A percentile compares a stretch with the other conserved stretches of the same genome.
Evolutionary conservation across 2,888 invertebrate species (phyloP).

Genomic region (Tenthredo mesomela): DNA sequence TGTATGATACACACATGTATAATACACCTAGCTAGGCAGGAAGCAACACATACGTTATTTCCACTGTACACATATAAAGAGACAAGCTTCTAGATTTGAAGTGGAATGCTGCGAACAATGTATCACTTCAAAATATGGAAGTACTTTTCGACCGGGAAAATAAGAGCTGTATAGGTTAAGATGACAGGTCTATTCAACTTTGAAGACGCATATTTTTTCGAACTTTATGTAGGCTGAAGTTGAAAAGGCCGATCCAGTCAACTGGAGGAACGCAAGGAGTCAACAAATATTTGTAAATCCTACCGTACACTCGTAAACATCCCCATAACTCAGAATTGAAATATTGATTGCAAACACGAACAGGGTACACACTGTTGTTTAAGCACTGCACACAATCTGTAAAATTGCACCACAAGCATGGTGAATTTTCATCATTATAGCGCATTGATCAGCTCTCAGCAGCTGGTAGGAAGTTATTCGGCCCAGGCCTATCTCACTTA

Average conservation of each 20-base stretch:
- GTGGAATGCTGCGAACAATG: background rate
- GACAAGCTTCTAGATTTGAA: background rate
- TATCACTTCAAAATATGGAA: background rate
- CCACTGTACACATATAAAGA: too few relatives aligned
- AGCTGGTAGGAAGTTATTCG: conserved; percentile 31
- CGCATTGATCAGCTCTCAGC: conserved; percentile 1
- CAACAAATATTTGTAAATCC: conserved; percentile 6
- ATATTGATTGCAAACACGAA: conserved; percentile 31
- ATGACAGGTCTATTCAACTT: conserved; percentile 15
- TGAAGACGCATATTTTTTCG: background rate
- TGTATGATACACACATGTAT: background rate
- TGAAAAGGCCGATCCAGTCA: background rate
- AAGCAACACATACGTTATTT: too few relatives aligned
- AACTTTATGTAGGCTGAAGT: conserved; percentile 15
- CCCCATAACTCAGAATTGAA: conserved; percentile 26
- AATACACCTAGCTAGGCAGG: background rate
- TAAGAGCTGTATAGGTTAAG: background rate
- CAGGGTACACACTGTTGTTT: background rate
- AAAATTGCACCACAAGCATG: background rate
- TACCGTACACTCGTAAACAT: conserved; percentile 13
- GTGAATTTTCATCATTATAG: background rate
- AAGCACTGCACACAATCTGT: background rate
- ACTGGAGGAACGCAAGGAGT: conserved; percentile 14
- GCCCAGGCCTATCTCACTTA: conserved; percentile 45
- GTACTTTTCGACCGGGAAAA: background rate